Base-by-base conservation (phyloP, 2,888 invertebrate species). In the Cactoblastis cactorum region DNA sequence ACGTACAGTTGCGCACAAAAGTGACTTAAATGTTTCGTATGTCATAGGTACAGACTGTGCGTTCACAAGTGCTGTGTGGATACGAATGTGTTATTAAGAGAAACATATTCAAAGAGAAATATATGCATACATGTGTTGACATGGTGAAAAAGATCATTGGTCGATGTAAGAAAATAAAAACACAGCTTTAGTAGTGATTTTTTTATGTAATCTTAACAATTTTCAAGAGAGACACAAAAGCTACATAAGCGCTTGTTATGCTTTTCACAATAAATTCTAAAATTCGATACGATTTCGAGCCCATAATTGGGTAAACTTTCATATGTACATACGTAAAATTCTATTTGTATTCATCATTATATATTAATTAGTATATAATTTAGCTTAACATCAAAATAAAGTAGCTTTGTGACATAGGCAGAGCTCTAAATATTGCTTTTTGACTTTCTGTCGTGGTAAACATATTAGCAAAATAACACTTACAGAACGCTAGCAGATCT, bases 181-280 rank as follows among this genome's bases (percentile, higher is more conserved):
- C 48, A 54, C 61, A 63, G 61, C 62, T 58, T 46, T 63, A 73
- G 68, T 83, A 71, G 78, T 80, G 83, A 85, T 74, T 69, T 72
- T 77, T 77, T 80, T 80, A 75, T 85, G 83, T 85, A 86, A 82
- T 85, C 76, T 72, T 80, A 83, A 85, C 82, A 83, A 81, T 48
- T 37, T 48, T 9, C 18, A 67, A 81, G 68, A 77, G 73, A 79
- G 69, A 74, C 72, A 69, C 72, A 69, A 71, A 74, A 78, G 80
- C 75, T 65, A 74, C 59, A 67, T 64, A 62, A 66, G 62, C 64
- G 67, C 62, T 63, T 58, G 28, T 28, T 28, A 37, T 58, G 50
- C 47, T 54, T 48, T 49, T 52, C 46, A 52, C 48, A 60, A 52
- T 54, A 46, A n/a, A n/a, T n/a, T 41, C 34, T 4, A 34, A 33